phyloP scores from a whole-genome alignment of 1,140 invertebrate genomes.

The Leptoteleia sp. region DNA sequence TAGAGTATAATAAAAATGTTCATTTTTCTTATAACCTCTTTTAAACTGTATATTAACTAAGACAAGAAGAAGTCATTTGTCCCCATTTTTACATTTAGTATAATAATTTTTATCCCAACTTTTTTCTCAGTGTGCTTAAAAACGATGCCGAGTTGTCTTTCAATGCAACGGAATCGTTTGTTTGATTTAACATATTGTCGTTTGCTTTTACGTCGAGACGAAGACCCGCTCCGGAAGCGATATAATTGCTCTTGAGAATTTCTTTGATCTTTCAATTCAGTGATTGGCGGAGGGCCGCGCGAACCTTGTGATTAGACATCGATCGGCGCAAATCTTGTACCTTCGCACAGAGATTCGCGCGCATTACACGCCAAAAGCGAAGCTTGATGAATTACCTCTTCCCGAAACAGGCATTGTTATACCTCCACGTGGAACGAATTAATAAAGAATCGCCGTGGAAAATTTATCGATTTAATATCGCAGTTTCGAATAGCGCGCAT shows the following conservation, averaged over 20 bases:
- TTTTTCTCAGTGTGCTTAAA: too few species aligned
- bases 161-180: constrained; percentile 11
- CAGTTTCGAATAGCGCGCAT: constrained; percentile 37
- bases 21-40: too few species aligned
- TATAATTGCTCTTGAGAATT: constrained; percentile 61
- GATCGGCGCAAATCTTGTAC: constrained; percentile 43
- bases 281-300: constrained; percentile 21
- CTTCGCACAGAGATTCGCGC: constrained; percentile 10
- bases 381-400: constrained; percentile 37
- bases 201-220: constrained; percentile 9
- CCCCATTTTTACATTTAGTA: too few species aligned
- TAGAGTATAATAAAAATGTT: too few species aligned
- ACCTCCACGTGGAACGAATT: constrained; percentile 35
- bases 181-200: constrained; percentile 43
- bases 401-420: constrained; percentile 31
- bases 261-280: constrained; percentile 60
- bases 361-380: constrained; percentile 29
- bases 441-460: constrained; percentile 47
- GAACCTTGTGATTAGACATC: constrained; percentile 56
- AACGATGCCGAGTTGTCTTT: too few species aligned
- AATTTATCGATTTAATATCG: constrained; percentile 56
- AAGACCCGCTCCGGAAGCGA: constrained; percentile 41
- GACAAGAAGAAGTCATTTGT: too few species aligned
- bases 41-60: too few species aligned
- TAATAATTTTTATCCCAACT: too few species aligned